A percentile compares a stretch with the other conserved stretches of the same genome.
Evolutionary conservation across 1,140 invertebrate genomes (phyloP).

Genomic region (Luehdorfia chinensis): DNA sequence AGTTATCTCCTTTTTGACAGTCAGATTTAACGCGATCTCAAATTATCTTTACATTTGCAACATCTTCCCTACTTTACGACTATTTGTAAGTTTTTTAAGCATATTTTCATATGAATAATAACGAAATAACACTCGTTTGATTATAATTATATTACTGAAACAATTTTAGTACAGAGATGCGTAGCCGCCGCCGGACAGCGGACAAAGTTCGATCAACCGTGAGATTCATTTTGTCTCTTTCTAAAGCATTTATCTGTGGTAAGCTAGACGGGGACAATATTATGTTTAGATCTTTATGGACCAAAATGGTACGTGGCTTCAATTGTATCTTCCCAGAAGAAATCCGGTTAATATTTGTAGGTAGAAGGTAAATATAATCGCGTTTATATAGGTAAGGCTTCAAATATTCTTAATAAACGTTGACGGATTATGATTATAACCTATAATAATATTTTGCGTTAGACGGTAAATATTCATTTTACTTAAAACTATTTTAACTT

Average conservation of each 20-base stretch:
- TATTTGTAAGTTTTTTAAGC: no score
- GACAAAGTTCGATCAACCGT: conserved; percentile 67
- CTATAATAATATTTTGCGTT: no score
- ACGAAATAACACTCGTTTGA: no score
- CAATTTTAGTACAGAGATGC: conserved; percentile 49
- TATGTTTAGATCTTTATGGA: conserved; percentile 60
- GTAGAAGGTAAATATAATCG: conserved; percentile 43
- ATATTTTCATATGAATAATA: no score
- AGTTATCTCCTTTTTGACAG: conserved; percentile 37
- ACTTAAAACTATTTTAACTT: no score
- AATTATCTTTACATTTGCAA: neutral
- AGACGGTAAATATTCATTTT: no score
- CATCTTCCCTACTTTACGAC: no score
- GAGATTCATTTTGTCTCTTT: conserved; percentile 55
- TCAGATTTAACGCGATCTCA: neutral
- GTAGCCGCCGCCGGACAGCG: conserved; percentile 57
- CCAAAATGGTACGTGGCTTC: conserved; percentile 56
- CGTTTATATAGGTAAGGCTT: neutral
- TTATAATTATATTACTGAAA: no score
- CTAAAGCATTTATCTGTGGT: conserved; percentile 9
- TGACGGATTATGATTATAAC: no score
- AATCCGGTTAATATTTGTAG: conserved; percentile 58
- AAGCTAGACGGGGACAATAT: conserved; percentile 40
- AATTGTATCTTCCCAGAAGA: conserved; percentile 62
- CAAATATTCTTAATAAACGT: no score